Percentiles rank a stretch among this genome's conserved stretches.
These are phyloP conservation scores for Stichopus horrens DNA, from an alignment of 53 echinoderm and acorn worm genomes.

Conservation along the genomic window DNA sequence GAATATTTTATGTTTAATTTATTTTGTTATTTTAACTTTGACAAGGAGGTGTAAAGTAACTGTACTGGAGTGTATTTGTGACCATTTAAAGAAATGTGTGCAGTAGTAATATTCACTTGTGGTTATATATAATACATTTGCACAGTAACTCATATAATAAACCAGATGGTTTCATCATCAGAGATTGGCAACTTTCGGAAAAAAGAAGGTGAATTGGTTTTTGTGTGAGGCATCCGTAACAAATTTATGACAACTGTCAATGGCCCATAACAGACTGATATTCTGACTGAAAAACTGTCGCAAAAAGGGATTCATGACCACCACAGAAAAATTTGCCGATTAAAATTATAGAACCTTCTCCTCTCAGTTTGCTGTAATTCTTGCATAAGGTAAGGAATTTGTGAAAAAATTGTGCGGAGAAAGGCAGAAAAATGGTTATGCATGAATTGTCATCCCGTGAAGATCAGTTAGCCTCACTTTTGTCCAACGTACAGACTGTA, in stretches of 20 bases:
- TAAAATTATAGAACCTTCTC: background rate
- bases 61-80: no score
- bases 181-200: background rate
- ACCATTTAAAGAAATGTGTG: background rate
- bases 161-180: background rate
- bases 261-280: background rate
- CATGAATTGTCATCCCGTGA: background rate
- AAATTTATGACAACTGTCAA: constrained; percentile 7
- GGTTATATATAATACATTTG: background rate
- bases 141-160: background rate
- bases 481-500: no score
- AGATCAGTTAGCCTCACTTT: background rate
- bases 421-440: background rate
- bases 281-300: background rate
- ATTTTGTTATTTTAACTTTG: no score
- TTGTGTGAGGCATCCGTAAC: background rate
- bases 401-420: background rate
- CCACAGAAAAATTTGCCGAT: background rate
- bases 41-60: no score
- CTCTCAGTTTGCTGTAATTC: background rate
- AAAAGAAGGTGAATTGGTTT: background rate
- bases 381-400: background rate
- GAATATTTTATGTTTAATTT: no score
- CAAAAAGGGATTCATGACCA: background rate
- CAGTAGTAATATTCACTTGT: background rate